Evolutionary conservation across 2,888 invertebrate species (phyloP).

Genomic region (Ormyrus labotus): DNA sequence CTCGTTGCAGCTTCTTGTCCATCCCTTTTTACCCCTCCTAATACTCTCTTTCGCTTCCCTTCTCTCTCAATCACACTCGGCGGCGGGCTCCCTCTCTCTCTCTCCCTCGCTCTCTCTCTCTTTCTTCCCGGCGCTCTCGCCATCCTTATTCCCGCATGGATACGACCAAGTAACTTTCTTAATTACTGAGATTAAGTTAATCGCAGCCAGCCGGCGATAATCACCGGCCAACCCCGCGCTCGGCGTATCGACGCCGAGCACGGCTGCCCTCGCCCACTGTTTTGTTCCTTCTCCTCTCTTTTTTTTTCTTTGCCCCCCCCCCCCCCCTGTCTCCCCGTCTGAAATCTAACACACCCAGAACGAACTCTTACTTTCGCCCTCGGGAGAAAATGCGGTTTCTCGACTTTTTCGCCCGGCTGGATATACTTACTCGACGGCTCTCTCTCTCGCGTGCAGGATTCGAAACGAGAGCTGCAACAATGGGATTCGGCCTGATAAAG

Average conservation of each 20-base stretch:
- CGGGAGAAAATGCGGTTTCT: conserved; percentile 46
- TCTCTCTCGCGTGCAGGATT: no score
- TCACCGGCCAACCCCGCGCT: conserved; percentile 64
- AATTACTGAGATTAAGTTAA: conserved; percentile 74
- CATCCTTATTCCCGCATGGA: conserved; percentile 68
- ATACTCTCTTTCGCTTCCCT: conserved; percentile 18
- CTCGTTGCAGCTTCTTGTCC: conserved; percentile 48
- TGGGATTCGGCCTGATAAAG: no score
- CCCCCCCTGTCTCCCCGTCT: not conserved
- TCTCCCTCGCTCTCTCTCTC: conserved; percentile 44
- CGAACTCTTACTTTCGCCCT: conserved; percentile 44
- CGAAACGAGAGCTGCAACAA: no score
- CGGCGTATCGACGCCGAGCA: conserved; percentile 44
- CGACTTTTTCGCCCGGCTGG: conserved; percentile 24
- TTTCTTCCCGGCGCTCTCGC: conserved; percentile 53
- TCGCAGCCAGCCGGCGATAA: conserved; percentile 72
- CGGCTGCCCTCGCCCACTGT: conserved; percentile 34
- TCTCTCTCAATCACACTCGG: conserved; percentile 45
- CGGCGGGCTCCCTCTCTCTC: conserved; percentile 36
- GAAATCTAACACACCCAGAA: conserved; percentile 43
- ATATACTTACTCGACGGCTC: no score
- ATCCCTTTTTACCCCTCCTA: conserved; percentile 38
- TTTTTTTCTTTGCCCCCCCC: not conserved
- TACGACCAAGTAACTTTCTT: conserved; percentile 71
- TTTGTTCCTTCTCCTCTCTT: conserved; percentile 30